phyloP scores from a whole-genome alignment of 37 sponge, comb jelly and placozoan species.

The Spongilla lacustris region DNA sequence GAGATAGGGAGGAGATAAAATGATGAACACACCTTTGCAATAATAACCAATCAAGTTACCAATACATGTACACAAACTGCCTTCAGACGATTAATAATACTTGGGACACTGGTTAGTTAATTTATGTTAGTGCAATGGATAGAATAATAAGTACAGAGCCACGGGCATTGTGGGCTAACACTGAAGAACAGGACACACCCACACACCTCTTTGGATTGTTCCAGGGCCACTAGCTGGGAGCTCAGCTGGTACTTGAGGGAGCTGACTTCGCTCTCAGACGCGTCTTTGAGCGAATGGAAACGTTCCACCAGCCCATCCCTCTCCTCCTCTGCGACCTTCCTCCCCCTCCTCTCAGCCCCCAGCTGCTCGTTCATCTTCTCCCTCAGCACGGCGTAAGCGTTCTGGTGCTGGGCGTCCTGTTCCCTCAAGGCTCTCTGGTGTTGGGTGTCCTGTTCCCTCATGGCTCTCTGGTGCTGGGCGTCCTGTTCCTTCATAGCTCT shows the following conservation, averaged over 20 bases:
- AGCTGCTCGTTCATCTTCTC: constrained; percentile 9
- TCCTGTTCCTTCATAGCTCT: neutral
- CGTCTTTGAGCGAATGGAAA: constrained; percentile 29
- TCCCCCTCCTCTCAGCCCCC: constrained; percentile 11
- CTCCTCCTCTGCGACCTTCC: constrained; percentile 28
- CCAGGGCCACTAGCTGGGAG: constrained; percentile 53
- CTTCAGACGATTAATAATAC: too few relatives aligned
- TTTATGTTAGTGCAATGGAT: too few relatives aligned
- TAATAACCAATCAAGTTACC: too few relatives aligned
- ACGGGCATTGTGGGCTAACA: neutral
- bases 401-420: neutral
- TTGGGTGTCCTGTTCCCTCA: neutral
- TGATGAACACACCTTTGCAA: too few relatives aligned
- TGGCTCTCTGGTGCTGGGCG: neutral
- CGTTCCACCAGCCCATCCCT: constrained; percentile 38
- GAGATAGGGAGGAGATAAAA: too few relatives aligned
- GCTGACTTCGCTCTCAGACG: constrained; percentile 45
- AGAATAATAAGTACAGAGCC: too few relatives aligned
- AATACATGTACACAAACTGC: too few relatives aligned
- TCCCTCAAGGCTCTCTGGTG: neutral
- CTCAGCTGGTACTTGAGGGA: constrained; percentile 70
- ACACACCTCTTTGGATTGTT: constrained; percentile 62
- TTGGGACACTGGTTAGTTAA: too few relatives aligned
- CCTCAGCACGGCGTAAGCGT: neutral
- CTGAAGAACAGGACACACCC: neutral